Base-by-base conservation (phyloP, 1,140 invertebrate genomes). In the Drosophila mojavensis region DNA sequence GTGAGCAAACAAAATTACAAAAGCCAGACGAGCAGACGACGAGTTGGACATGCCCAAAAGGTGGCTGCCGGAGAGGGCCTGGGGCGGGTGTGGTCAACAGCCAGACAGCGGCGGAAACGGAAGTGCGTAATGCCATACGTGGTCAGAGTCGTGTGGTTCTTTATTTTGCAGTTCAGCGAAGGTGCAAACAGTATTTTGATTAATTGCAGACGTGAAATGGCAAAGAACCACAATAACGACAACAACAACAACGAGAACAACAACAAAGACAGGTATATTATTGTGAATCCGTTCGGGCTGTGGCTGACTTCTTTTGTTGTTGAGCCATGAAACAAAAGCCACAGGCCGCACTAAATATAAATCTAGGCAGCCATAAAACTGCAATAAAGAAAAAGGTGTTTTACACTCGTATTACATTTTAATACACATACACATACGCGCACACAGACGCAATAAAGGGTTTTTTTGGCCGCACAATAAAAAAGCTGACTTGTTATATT, bases 91-190 rank as follows among this genome's bases (percentile, higher is more conserved):
- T 15, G 5, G 50, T 10, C 7, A 9, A 20, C 30, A 55, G 54
- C 39, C 68, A 74, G 51, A 70, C 54, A 28, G 47, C 15, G 63
- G 11, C 83, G 79, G 83, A 88, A 88, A 83, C 83, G 83, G 83
- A 88, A 89, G 79, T 83, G 79, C 84, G 84, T 88, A 89, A 83
- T 83, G 66, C 83, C 80, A 89, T 88, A 88, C 80, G 84, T 83
- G 83, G 63, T 79, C 63, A 62, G 71, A 15, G 43, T 43, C 28
- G 47, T 50, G 77, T 69, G 51, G 55, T 56, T 48, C 41, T 54
- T 39, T 41, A 50, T 59, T n/a, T 36, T 41, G 20, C 28, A 63
- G 47, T 50, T 50, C 30, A 73, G 64, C 73, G 11, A 89, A 83
- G 79, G 80, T 86, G 83, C 80, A 83, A 86, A 78, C 66, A 56